A percentile compares a stretch with the other conserved stretches of the same genome.
phyloP scores from a whole-genome alignment of 1,140 invertebrate genomes.

The Triops cancriformis region DNA sequence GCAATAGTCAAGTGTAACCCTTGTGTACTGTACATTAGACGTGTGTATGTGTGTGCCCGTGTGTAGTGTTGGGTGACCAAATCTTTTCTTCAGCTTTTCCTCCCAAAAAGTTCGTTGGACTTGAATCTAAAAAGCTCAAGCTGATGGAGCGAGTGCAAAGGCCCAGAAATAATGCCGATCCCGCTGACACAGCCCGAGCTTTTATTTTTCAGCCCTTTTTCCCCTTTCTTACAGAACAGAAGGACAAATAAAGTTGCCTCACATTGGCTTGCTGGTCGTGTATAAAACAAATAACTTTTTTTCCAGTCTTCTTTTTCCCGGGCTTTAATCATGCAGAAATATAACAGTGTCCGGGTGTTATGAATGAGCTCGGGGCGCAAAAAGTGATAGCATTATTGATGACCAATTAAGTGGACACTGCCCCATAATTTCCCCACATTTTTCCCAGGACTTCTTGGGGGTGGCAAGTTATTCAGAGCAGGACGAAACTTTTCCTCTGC shows the following conservation, averaged over 20 bases:
- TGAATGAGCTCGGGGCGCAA: no score
- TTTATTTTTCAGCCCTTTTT: neutral
- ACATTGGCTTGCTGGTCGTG: neutral
- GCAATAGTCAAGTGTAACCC: neutral
- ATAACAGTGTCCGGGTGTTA: no score
- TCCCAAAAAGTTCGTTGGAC: neutral
- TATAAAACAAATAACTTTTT: neutral
- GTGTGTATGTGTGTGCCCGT: neutral
- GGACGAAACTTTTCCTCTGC: neutral
- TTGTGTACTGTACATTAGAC: neutral
- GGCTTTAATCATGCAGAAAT: no score
- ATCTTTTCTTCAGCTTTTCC: slow-evolving; percentile 7
- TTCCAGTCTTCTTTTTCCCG: neutral
- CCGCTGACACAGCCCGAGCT: neutral
- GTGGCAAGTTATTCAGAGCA: neutral
- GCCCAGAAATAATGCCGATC: neutral
- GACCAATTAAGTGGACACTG: no score
- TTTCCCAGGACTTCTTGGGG: neutral
- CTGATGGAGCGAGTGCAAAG: neutral
- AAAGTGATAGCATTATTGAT: no score
- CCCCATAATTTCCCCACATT: no score
- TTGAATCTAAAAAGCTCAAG: neutral
- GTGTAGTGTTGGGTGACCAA: neutral
- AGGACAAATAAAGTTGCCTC: neutral
- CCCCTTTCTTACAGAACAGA: neutral